Conservation (phyloP, 2,113 vertebrate species). For the Elephas maximus region DNA sequence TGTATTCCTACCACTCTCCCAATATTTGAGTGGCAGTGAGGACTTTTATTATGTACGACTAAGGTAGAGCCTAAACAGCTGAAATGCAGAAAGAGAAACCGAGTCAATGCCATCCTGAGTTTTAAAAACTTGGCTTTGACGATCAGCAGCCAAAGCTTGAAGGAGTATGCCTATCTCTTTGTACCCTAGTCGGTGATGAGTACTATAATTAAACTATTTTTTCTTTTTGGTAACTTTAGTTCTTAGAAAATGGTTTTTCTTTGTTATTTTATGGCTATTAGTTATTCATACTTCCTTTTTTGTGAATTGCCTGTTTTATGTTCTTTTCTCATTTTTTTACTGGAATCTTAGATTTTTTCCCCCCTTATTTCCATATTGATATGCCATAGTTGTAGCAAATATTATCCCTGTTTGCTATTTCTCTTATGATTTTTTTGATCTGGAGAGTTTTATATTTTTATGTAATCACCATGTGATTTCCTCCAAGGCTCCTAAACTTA, state of each 20-base stretch:
- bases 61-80: background rate
- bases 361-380: background rate
- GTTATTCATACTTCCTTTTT: constrained; percentile 31
- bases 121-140: constrained; percentile 26
- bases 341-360: background rate
- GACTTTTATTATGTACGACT: background rate
- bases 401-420: background rate
- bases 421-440: background rate
- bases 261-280: constrained; percentile 31
- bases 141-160: background rate
- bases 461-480: background rate
- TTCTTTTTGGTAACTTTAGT: background rate
- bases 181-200: background rate
- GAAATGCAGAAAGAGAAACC: background rate
- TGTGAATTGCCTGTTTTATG: background rate
- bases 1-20: background rate
- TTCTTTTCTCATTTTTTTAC: background rate
- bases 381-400: background rate
- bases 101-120: background rate
- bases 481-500: background rate
- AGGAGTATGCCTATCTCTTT: background rate
- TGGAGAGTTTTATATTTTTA: background rate
- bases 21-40: background rate
- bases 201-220: background rate
- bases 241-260: constrained; percentile 27